Percentiles rank a stretch among this genome's conserved stretches.
Conservation (phyloP, 1,140 invertebrate genomes). For the Drosophila eugracilis region DNA sequence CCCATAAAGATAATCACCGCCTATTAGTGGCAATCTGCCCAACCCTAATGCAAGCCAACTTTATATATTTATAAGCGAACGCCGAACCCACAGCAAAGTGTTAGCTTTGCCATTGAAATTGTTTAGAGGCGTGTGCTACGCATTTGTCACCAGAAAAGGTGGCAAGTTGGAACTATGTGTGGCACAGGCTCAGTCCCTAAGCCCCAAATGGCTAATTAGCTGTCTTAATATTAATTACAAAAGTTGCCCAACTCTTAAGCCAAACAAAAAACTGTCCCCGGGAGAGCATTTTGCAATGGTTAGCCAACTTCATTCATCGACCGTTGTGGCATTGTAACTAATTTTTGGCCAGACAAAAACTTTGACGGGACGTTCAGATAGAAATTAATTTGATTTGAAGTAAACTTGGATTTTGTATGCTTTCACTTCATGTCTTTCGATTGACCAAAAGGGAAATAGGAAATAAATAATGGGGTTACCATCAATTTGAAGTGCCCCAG, state of each 20-base stretch:
- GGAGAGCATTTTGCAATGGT: conserved; percentile 31
- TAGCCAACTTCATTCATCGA: conserved; percentile 10
- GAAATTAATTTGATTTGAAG: conserved; percentile 50
- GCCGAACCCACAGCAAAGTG: conserved; percentile 13
- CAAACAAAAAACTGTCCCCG: conserved; percentile 59
- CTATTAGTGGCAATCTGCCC: conserved; percentile 26
- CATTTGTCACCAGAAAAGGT: conserved; percentile 18
- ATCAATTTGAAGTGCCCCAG: conserved; percentile 45
- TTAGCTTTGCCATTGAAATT: conserved; percentile 25
- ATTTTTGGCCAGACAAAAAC: conserved; percentile 36
- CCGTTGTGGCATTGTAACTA: conserved; percentile 16
- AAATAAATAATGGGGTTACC: conserved; percentile 44
- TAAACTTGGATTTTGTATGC: conserved; percentile 63
- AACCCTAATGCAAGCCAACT: conserved; percentile 11
- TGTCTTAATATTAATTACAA: conserved; percentile 77
- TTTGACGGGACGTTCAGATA: conserved; percentile 38
- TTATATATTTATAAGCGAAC: conserved; percentile 14
- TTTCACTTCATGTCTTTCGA: conserved; percentile 54
- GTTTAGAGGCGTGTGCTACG: conserved; percentile 20
- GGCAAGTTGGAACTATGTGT: conserved; percentile 8
- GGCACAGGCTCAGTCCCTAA: conserved; percentile 8
- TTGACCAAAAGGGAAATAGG: conserved; percentile 24
- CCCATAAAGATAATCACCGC: conserved; percentile 37
- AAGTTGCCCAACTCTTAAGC: conserved; percentile 54
- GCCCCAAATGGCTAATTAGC: conserved; percentile 63